Evolutionary conservation across 2,888 invertebrate genomes (phyloP).

Genomic region (Eupeodes luniger): DNA sequence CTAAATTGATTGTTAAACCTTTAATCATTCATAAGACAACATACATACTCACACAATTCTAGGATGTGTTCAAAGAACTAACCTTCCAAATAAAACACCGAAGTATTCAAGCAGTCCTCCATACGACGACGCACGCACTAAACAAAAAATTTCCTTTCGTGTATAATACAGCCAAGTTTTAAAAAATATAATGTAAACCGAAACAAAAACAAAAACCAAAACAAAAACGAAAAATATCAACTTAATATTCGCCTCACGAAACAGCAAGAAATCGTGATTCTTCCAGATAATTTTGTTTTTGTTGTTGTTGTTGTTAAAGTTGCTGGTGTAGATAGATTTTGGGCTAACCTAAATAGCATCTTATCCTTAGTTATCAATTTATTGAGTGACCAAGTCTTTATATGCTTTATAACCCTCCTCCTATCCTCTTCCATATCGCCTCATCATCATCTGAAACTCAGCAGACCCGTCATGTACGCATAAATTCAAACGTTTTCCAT

Average conservation of each 20-base stretch:
- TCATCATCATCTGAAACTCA: neutral
- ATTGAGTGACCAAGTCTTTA: constrained; percentile 70
- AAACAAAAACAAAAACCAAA: neutral
- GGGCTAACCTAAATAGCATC: constrained; percentile 63
- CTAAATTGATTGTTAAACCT: constrained; percentile 69
- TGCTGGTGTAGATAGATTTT: neutral
- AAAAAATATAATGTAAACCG: neutral
- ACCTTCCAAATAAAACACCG: constrained; percentile 14
- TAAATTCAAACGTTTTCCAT: constrained; percentile 72
- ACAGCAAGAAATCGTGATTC: constrained; percentile 51
- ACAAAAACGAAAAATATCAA: constrained; percentile 20
- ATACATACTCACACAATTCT: constrained; percentile 7
- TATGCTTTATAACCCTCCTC: constrained; percentile 12
- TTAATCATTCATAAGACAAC: constrained; percentile 30
- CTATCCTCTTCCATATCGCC: too few species aligned
- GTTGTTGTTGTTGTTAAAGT: neutral
- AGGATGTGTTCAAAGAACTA: constrained; percentile 16
- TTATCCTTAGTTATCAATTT: constrained; percentile 74
- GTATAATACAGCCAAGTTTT: neutral
- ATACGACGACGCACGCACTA: neutral
- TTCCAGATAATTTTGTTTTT: constrained; percentile 52
- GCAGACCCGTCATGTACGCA: constrained; percentile 58
- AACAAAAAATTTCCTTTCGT: neutral
- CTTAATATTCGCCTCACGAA: constrained; percentile 71
- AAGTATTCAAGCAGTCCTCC: neutral